Base-by-base conservation (phyloP, 1,140 invertebrate species). In the Nylanderia fulva region DNA sequence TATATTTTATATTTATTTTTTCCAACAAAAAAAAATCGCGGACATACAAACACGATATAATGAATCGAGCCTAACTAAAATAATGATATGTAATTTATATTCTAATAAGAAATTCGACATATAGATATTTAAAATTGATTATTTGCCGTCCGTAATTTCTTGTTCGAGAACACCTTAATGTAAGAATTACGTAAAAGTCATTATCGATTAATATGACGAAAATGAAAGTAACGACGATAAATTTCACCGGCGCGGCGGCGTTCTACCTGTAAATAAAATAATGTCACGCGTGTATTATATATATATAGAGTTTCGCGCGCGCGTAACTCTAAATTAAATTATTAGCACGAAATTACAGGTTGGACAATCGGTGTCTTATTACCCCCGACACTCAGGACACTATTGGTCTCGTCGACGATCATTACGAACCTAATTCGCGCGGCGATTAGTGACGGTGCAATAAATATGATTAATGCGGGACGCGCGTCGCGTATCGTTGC, bases 391-490 rank as follows among this genome's bases (percentile, higher is more conserved):
- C 4, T 13, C 54, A 54, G 18, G 18, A 48, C 58, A n/a, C 52
- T 36, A 36, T 21, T 9, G 61, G 15, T 48, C 1, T 54, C 42
- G 24, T 45, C 52, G 24, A 2, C 61, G 72, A 87, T 88, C 76
- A 89, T 90, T 85, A 75, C 61, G 79, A 79, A 76, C 74, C 85
- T 86, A 85, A 71, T 88, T 89, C 74, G 74, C 86, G 61, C 45
- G 71, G 68, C 63, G 75, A 85, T 90, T 90, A 90, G 87, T 85
- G 36, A 27, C 74, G 83, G 75, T 72, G 87, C 79, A 86, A 88
- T 91, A 89, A 71, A 91, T 86, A 79, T 90, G 89, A 92, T 92
- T 91, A 91, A 91, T 88, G 80, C 75, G 63, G 61, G 86, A 88
- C 86, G 83, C 79, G 82, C 71, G 86, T 86, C 72, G 60, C 84